phyloP scores from a whole-genome alignment of 37 sponge, comb jelly and placozoan genomes.

The Hexactinellida sp. region DNA sequence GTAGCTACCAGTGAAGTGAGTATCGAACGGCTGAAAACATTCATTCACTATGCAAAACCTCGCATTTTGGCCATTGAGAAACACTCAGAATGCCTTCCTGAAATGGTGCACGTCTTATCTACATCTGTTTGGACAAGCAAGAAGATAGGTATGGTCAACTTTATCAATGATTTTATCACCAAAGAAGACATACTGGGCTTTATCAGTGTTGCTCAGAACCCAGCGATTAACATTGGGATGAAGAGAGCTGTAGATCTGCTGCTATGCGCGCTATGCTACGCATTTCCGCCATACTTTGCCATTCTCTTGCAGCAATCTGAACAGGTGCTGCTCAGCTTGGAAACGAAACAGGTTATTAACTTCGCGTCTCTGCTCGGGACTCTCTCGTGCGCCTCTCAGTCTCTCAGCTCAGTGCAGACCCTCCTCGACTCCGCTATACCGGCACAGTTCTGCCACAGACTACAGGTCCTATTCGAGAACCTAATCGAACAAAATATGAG shows the following conservation, averaged over 20 bases:
- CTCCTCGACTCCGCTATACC: not conserved
- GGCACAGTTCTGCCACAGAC: not conserved
- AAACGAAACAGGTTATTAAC: not conserved
- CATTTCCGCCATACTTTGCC: not conserved
- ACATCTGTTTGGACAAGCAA: conserved; percentile 17
- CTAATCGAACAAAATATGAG: conserved; percentile 14
- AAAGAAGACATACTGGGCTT: not conserved
- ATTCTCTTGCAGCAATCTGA: conserved; percentile 2
- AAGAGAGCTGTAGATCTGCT: not conserved
- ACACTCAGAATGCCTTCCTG: not conserved
- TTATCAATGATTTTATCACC: conserved; percentile 8
- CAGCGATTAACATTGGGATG: not conserved
- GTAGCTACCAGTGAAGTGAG: conserved; percentile 7
- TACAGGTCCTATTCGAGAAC: conserved; percentile 3
- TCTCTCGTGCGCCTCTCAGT: conserved; percentile 8
- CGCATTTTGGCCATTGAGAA: conserved; percentile 9
- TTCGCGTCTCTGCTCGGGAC: not conserved
- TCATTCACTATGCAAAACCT: not conserved
- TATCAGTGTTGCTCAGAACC: not conserved
- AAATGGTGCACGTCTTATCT: conserved; percentile 15
- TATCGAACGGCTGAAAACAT: not conserved
- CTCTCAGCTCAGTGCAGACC: not conserved
- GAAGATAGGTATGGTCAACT: conserved; percentile 2
- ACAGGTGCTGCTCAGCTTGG: not conserved
- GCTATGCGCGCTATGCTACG: conserved; percentile 5